Percentiles rank a stretch among this genome's conserved stretches.
Evolutionary conservation across 2,888 invertebrate genomes (phyloP).

Genomic region (Callyntrura guangdongensis): DNA sequence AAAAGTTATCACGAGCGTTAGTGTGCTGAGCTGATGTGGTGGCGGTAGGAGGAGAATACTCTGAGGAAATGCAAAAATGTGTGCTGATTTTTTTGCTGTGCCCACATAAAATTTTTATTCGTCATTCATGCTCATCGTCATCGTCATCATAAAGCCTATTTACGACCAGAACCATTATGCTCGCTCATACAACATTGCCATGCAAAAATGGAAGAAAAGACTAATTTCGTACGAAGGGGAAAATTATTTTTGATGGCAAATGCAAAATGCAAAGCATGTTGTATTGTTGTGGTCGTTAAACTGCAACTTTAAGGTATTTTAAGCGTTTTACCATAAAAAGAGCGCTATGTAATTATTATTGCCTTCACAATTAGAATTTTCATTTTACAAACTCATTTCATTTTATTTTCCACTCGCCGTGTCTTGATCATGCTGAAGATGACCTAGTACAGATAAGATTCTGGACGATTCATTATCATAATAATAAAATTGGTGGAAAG

Average conservation of each 20-base stretch:
- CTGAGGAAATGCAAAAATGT: neutral
- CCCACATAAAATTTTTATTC: slow-evolving; percentile 14
- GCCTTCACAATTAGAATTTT: neutral
- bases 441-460: neutral
- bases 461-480: slow-evolving; percentile 18
- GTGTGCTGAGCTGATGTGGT: neutral
- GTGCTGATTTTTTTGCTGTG: slow-evolving; percentile 17
- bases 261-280: too few relatives aligned
- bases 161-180: neutral
- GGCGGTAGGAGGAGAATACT: neutral
- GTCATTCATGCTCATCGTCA: neutral
- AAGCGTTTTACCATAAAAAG: slow-evolving; percentile 7
- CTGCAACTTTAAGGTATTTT: neutral
- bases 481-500: neutral
- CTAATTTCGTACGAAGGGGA: neutral
- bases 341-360: neutral
- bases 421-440: neutral
- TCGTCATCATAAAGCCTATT: neutral
- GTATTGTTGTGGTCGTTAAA: neutral
- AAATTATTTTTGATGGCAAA: neutral
- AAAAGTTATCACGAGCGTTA: neutral
- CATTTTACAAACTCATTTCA: neutral
- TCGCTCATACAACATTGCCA: neutral
- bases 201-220: slow-evolving; percentile 18
- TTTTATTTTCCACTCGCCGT: neutral